Percentiles rank a stretch among this genome's conserved stretches.
These are phyloP conservation scores for Aphis craccivora DNA, from an alignment of 1,140 invertebrate species.

Conservation along the genomic window DNA sequence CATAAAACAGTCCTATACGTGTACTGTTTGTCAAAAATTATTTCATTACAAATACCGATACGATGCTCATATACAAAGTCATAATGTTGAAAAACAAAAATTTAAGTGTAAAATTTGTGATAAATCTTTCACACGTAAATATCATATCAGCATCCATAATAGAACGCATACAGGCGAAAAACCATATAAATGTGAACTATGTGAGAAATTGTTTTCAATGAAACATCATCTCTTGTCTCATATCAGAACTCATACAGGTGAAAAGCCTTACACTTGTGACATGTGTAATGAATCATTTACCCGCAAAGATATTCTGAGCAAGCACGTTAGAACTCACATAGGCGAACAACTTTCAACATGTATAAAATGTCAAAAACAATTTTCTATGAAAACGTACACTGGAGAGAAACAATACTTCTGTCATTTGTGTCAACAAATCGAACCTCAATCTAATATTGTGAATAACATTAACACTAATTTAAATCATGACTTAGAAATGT, in stretches of 20 bases:
- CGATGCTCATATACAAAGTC: constrained; percentile 9
- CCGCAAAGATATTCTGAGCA: constrained; percentile 57
- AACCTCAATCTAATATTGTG: constrained; percentile 62
- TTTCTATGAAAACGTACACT: constrained; percentile 77
- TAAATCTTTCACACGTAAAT: constrained; percentile 60
- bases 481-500: constrained; percentile 70
- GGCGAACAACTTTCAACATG: constrained; percentile 83
- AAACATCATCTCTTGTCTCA: constrained; percentile 89
- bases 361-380: constrained; percentile 81
- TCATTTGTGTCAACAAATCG: constrained; percentile 69
- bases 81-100: constrained; percentile 69
- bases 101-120: constrained; percentile 60
- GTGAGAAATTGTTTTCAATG: constrained; percentile 86
- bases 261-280: constrained; percentile 69
- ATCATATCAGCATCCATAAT: constrained; percentile 59
- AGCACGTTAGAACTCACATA: constrained; percentile 70
- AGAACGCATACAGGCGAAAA: constrained; percentile 60
- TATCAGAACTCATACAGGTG: constrained; percentile 77
- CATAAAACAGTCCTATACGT: constrained; percentile 50
- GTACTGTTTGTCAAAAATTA: constrained; percentile 52
- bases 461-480: constrained; percentile 68
- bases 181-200: constrained; percentile 82
- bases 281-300: constrained; percentile 70
- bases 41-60: constrained; percentile 22
- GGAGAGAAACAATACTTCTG: constrained; percentile 57